These are phyloP conservation scores for Microtus richardsoni DNA, from an alignment of 2,113 vertebrate genomes.

Conservation along the genomic window DNA sequence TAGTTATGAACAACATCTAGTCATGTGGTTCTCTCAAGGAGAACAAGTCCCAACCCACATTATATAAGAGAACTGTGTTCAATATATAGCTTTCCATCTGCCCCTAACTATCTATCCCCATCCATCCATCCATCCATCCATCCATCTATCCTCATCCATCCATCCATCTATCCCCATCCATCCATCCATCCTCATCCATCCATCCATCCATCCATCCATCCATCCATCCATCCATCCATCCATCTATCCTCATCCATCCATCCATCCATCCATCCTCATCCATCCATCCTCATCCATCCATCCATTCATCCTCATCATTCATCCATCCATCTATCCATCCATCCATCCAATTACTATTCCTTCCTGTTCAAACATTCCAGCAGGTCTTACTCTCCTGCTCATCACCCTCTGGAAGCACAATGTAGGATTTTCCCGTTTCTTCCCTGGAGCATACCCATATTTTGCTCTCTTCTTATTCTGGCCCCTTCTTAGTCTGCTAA, in stretches of 20 bases:
- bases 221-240: not conserved
- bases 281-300: not conserved
- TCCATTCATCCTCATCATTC: too few relatives aligned
- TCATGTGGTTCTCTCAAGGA: not conserved
- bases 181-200: not conserved
- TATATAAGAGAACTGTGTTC: not conserved
- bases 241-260: too few relatives aligned
- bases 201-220: not conserved
- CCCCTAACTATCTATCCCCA: not conserved
- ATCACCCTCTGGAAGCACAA: not conserved
- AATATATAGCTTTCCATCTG: not conserved
- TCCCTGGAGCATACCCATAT: not conserved
- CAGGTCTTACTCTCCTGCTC: not conserved
- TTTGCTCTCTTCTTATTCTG: not conserved
- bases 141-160: too few relatives aligned
- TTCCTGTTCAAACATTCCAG: constrained; percentile 24
- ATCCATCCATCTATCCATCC: not conserved
- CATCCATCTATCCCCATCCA: not conserved
- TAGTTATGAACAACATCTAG: not conserved
- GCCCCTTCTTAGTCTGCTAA: not conserved
- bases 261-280: not conserved
- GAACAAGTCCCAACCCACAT: not conserved
- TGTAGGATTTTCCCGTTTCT: not conserved
- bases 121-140: not conserved
- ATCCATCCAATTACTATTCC: not conserved